A percentile compares a stretch with the other conserved stretches of the same genome.
Evolutionary conservation across 2,113 vertebrate species (phyloP).

Genomic region (Pelecanus crispus): DNA sequence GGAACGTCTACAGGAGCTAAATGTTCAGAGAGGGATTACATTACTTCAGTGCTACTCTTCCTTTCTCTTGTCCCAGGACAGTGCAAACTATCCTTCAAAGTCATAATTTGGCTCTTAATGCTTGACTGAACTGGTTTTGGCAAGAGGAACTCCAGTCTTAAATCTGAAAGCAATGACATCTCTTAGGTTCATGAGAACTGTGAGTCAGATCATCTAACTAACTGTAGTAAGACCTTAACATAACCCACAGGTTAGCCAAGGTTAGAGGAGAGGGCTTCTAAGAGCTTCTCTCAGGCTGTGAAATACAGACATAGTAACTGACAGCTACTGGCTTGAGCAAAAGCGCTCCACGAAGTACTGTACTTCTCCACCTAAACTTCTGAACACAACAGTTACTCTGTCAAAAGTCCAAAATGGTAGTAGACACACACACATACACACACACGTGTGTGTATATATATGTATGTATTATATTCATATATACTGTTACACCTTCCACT

Average conservation of each 20-base stretch:
- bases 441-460: accelerated
- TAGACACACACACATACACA: not conserved
- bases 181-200: not conserved
- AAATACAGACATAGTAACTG: not conserved
- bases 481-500: not conserved
- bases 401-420: not conserved
- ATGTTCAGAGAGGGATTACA: not conserved
- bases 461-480: not conserved
- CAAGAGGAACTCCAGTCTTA: not conserved
- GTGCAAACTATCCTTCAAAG: not conserved
- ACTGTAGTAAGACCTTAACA: not conserved
- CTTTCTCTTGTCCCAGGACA: not conserved
- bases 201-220: not conserved
- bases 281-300: not conserved
- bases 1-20: not conserved
- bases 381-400: not conserved
- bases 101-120: not conserved
- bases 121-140: not conserved
- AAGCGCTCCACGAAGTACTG: not conserved
- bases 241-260: not conserved
- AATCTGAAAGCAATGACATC: not conserved
- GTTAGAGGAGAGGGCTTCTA: not conserved
- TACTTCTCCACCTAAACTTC: not conserved
- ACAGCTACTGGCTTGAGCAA: not conserved
- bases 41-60: not conserved